Base-by-base conservation (phyloP, 1,140 invertebrate genomes). In the Bombus cullumanus region DNA sequence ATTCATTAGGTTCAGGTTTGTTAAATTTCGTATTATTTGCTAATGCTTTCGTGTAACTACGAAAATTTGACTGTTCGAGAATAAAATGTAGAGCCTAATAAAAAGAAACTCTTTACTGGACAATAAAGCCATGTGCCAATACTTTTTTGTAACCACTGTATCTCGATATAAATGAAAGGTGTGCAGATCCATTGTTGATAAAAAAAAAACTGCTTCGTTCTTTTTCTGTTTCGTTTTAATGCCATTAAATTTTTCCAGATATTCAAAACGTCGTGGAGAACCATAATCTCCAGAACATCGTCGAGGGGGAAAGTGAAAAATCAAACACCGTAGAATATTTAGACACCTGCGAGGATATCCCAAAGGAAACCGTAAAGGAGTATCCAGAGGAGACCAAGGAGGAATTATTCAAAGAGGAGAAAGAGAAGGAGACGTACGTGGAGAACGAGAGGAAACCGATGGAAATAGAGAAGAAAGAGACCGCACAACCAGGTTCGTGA, bases 401-500 rank as follows among this genome's bases (percentile, higher is more conserved):
- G 43, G 53, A 79, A 2, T 28, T 76, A 28, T 34, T 66, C 37
- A 41, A 53, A 37, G 39, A 81, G 66, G 28, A 72, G 18, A 43
- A 69, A 37, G 75, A 62, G 39, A 59, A 77, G 2, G 83, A 68
- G 72, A 31, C 73, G 43, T 57, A 64, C 6, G 53, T 57, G 62
- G 71, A 81, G 57, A 41, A 64, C 34, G 39, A 69, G 82, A 85
- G 64, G 47, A 85, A 76, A 89, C 72, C 83, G 81, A 86, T 82
- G 81, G 80, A 82, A 79, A 87, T 66, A 71, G 90, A 86, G 90
- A 92, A 80, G 34, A 78, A 84, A 68, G 88, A 92, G 85, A 87
- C 75, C 87, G 72, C 82, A 39, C 88, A 91, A 87, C 86, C 89
- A 93, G 93, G 93, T 93, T 75, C 66, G 89, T 84, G 88, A 90